Percentiles rank a stretch among this genome's conserved stretches.
phyloP scores from a whole-genome alignment of 2,797 vertebrate genomes.

The Phrynocephalus guinanensis region DNA sequence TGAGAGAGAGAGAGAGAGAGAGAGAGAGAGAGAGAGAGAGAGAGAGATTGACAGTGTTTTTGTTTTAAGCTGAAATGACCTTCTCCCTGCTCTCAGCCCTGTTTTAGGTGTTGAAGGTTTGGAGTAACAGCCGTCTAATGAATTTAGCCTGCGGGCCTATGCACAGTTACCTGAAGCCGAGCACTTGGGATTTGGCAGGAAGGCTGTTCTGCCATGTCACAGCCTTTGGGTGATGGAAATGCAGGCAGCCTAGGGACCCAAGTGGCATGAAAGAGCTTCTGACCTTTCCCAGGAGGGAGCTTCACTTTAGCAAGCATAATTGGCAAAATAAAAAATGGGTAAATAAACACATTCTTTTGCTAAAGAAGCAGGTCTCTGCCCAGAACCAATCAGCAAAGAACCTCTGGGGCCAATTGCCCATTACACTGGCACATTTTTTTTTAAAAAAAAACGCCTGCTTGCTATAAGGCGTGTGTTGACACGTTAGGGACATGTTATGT shows the following conservation, averaged over 20 bases:
- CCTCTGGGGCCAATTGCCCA: neutral
- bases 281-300: neutral
- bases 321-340: neutral
- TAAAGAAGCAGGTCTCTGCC: accelerated
- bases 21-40: too few relatives aligned
- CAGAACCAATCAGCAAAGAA: accelerated
- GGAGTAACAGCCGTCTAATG: neutral
- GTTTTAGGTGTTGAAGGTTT: neutral
- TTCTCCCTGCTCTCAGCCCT: neutral
- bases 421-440: too few relatives aligned
- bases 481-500: neutral
- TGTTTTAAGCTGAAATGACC: slow-evolving; percentile 1
- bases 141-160: neutral
- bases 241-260: neutral
- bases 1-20: too few relatives aligned
- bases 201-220: neutral
- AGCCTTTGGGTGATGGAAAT: neutral
- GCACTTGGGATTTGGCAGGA: neutral
- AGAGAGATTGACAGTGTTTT: neutral
- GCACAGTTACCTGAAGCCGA: neutral
- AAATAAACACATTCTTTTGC: neutral
- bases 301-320: accelerated
- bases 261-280: neutral
- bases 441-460: too few relatives aligned
- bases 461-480: too few relatives aligned